Base-by-base conservation (phyloP, 2,797 vertebrate genomes). In the Amazona ochrocephala region DNA sequence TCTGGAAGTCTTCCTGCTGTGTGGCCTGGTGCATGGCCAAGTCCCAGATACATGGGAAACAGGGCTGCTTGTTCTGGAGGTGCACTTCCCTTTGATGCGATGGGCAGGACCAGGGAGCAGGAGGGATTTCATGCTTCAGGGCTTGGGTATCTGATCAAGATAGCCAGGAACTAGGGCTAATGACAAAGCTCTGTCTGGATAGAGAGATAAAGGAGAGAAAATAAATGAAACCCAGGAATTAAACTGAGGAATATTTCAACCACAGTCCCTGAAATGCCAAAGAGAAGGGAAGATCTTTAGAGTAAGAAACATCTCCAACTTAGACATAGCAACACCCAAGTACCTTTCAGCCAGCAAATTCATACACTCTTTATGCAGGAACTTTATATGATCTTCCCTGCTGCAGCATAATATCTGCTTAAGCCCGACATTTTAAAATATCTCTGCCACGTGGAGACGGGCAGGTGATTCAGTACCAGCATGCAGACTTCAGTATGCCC, bases 171-270 rank as follows among this genome's bases (percentile, higher is more conserved):
- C 41, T 27, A 70, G 11, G 32, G 23, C 10, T 64, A 71, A 53
- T 75, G 60, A 50, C 12, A 88, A 89, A 81, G 44, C 37, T 92
- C 51, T 65, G 17, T 39, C 34, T 87, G 48, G 23, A 90, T 37
- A 23, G n/a, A 78, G 27, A 73, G 56, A 68, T 8, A 80, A 87
- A 79, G 42, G 24, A 68, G 53, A 61, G 42, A 81, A 58, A 91
- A 78, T 14, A 88, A 73, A 88, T 39, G 76, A 88, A 89, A 84
- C 37, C 24, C 37, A 73, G n/a, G 56, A 84, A 65, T 65, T 86
- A 74, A 82, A 23, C 39, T 45, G 26, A 75, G 37, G 20, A 91
- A 44, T 66, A 50, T 82, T 79, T 88, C 50, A 58, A 15, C 41
- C 30, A 48, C 17, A 6, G 64, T 44, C 64, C 50, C 7, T 17